phyloP scores from a whole-genome alignment of 2,888 invertebrate genomes.

The Ceramica pisi region DNA sequence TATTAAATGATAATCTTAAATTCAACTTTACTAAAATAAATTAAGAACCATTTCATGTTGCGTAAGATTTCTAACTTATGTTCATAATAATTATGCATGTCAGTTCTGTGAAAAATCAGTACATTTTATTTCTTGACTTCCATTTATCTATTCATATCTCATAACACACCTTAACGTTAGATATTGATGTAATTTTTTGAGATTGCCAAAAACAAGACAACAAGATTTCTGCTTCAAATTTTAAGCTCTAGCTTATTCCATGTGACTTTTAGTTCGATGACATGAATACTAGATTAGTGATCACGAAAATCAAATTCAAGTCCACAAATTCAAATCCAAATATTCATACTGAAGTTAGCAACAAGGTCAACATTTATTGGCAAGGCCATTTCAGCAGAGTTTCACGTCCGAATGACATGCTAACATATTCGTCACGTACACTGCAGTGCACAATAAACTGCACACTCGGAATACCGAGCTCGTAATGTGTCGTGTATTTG shows the following conservation, averaged over 20 bases:
- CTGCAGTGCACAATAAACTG: slow-evolving; percentile 63
- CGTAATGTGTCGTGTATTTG: slow-evolving; percentile 50
- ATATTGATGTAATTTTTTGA: not conserved
- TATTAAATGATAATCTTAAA: too few species aligned
- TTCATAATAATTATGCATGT: too few species aligned
- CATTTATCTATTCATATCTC: not conserved
- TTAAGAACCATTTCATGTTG: too few species aligned
- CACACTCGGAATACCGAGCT: slow-evolving; percentile 54
- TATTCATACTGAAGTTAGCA: slow-evolving; percentile 19
- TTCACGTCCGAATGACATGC: slow-evolving; percentile 59
- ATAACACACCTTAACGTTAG: too few species aligned
- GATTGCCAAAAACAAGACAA: not conserved
- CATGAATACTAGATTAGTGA: slow-evolving; percentile 18
- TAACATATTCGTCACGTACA: slow-evolving; percentile 65
- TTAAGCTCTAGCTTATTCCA: not conserved
- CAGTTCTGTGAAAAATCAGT: too few species aligned
- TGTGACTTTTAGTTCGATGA: not conserved
- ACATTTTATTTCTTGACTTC: too few species aligned
- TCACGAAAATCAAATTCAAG: not conserved
- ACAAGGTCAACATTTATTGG: slow-evolving; percentile 44
- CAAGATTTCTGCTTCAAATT: not conserved
- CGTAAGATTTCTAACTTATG: too few species aligned
- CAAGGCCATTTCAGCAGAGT: slow-evolving; percentile 36
- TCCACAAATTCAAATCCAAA: slow-evolving; percentile 26
- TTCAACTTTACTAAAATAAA: too few species aligned